Base-by-base conservation (phyloP, 2,113 vertebrate genomes). In the Larimichthys crocea region DNA sequence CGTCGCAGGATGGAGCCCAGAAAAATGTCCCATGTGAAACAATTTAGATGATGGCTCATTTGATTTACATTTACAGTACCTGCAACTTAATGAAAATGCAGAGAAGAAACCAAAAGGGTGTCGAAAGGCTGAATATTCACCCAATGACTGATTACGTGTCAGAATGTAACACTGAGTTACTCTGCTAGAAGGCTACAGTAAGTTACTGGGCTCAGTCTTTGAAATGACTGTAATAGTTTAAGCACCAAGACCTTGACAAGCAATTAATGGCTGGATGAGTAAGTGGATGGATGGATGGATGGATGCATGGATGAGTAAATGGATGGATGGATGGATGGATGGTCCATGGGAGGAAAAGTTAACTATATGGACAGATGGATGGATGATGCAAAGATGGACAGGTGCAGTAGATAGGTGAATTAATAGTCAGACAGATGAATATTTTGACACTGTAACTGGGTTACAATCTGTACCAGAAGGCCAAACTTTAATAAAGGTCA, bases 381-480 rank as follows among this genome's bases (percentile, higher is more conserved):
- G 11, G 46, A 44, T 64, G 22, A 9, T 40, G 35, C 35, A 40
- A 40, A 3, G n/a, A 64, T 26, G 10, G 22, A 35, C 1, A 15
- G 48, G 14, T 49, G 48, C 15, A 16, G 4, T 17, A 49, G 48
- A 49, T 17, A 6, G 46, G 15, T 46, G 3, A 8, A 40, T 40
- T 2, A 40, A 40, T 35, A 2, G 14, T 52, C 6, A 1, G 44
- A 60, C 3, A 29, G n/a, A 55, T 2, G 46, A 12, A 80, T 62
- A 55, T 53, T 48, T 48, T 2, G 7, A 75, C n/a, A 65, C 49
- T 76, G 22, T 63, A 52, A 55, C 17, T 79, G 24, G 62, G 14
- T 69, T 63, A 3, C 44, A 15, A 59, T 60, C 67, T 79, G 66
- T 46, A 82, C 79, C 62, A 89, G 57, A 83, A 17, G 52, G 62